These are phyloP conservation scores for Tyria jacobaeae DNA, from an alignment of 2,888 invertebrate genomes.

Conservation along the genomic window DNA sequence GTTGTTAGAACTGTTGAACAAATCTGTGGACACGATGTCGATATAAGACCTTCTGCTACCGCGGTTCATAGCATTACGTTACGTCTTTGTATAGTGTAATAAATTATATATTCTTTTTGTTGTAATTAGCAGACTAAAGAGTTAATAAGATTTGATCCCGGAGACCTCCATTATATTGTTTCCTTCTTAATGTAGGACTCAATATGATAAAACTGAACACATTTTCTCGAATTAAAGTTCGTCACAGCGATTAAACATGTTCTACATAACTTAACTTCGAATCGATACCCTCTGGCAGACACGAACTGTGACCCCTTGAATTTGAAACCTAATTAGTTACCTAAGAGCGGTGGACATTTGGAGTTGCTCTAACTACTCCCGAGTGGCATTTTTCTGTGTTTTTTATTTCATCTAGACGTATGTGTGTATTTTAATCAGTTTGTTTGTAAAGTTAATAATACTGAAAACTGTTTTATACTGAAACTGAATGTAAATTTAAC, in stretches of 20 bases:
- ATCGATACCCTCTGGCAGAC: slow-evolving; percentile 38
- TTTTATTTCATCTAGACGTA: slow-evolving; percentile 52
- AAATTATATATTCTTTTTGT: too few species aligned
- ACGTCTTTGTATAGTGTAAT: not conserved
- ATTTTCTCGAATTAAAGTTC: slow-evolving; percentile 17
- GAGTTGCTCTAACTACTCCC: slow-evolving; percentile 57
- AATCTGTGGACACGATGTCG: not conserved
- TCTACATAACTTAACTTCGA: slow-evolving; percentile 40
- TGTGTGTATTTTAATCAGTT: slow-evolving; percentile 42
- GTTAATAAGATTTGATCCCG: too few species aligned
- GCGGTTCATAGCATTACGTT: not conserved
- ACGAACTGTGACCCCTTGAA: slow-evolving; percentile 54
- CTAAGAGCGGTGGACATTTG: slow-evolving; percentile 54
- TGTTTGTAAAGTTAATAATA: slow-evolving; percentile 39
- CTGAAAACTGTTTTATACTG: not conserved
- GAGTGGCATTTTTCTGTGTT: slow-evolving; percentile 47
- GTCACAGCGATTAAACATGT: slow-evolving; percentile 10
- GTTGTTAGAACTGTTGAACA: not conserved
- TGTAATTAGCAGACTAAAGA: too few species aligned
- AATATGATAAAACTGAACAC: slow-evolving; percentile 9
- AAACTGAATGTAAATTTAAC: not conserved
- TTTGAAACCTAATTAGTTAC: slow-evolving; percentile 60
- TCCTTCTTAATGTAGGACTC: too few species aligned
- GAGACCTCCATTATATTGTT: too few species aligned
- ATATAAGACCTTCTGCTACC: not conserved